A percentile compares a stretch with the other conserved stretches of the same genome.
phyloP scores from a whole-genome alignment of 2,797 vertebrate species.

The Carapus acus region DNA sequence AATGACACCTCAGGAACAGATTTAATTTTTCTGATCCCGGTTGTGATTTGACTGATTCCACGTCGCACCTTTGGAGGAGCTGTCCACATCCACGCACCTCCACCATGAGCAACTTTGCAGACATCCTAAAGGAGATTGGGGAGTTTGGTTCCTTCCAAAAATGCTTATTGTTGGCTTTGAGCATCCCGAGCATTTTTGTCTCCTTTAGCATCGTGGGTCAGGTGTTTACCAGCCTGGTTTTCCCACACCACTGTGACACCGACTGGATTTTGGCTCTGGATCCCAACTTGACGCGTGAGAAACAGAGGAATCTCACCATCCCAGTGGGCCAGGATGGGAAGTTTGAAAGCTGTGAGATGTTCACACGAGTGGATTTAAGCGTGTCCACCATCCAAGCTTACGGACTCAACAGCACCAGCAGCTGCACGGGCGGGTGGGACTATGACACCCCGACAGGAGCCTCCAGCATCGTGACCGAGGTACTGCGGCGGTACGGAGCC shows the following conservation, averaged over 20 bases:
- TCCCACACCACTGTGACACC: slow-evolving; percentile 71
- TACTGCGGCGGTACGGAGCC: too few relatives aligned
- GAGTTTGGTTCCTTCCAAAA: slow-evolving; percentile 75
- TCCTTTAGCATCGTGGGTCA: slow-evolving; percentile 73
- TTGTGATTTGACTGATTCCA: background rate
- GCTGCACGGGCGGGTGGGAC: slow-evolving; percentile 69
- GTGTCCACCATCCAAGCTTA: slow-evolving; percentile 59
- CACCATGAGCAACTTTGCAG: slow-evolving; percentile 59
- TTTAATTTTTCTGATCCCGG: too few relatives aligned
- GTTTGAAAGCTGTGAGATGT: slow-evolving; percentile 73
- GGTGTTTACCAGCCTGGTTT: slow-evolving; percentile 63
- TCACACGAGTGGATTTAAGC: slow-evolving; percentile 62
- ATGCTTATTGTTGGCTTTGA: slow-evolving; percentile 56
- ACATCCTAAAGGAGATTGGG: slow-evolving; percentile 61
- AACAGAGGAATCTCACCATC: slow-evolving; percentile 68
- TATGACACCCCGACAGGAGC: slow-evolving; percentile 56
- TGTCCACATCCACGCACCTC: background rate
- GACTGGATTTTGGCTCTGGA: slow-evolving; percentile 64
- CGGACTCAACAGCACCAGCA: slow-evolving; percentile 61
- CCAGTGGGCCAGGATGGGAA: slow-evolving; percentile 48
- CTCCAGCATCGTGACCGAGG: slow-evolving; percentile 26
- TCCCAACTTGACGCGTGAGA: slow-evolving; percentile 65
- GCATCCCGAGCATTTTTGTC: slow-evolving; percentile 52
- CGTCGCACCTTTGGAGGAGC: background rate
- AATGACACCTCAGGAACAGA: too few relatives aligned